Conservation (phyloP, 2,888 invertebrate genomes). For the Agonum fuliginosum region DNA sequence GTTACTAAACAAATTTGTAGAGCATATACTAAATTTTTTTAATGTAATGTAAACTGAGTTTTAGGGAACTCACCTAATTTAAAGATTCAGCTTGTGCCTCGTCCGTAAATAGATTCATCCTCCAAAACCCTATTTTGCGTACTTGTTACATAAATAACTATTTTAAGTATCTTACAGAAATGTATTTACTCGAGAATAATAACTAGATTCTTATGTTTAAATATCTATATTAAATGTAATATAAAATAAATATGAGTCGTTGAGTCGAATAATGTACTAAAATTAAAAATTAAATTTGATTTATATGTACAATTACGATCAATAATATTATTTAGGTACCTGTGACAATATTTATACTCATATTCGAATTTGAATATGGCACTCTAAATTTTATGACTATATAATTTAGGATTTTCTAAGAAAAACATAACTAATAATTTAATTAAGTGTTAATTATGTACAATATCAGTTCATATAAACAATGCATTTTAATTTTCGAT, state of each 20-base stretch:
- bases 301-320: neutral
- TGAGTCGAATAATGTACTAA: neutral
- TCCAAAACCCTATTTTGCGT: no score
- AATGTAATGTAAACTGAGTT: no score
- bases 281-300: neutral
- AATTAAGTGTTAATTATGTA: no score
- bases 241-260: conserved; percentile 22
- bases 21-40: no score
- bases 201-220: neutral
- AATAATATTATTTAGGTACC: conserved; percentile 16
- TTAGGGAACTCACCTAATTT: no score
- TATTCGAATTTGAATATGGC: no score
- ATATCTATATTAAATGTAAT: neutral
- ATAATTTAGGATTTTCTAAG: no score
- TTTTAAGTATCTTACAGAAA: conserved; percentile 37
- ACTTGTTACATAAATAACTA: neutral
- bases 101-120: no score
- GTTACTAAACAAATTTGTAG: no score
- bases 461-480: neutral
- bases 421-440: no score
- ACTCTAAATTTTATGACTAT: no score
- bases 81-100: no score
- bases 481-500: neutral
- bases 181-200: neutral
- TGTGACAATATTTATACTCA: conserved; percentile 1